Percentiles rank a stretch among this genome's conserved stretches.
These are phyloP conservation scores for Mungos mungo DNA, from an alignment of 2,113 vertebrate species.

Conservation along the genomic window DNA sequence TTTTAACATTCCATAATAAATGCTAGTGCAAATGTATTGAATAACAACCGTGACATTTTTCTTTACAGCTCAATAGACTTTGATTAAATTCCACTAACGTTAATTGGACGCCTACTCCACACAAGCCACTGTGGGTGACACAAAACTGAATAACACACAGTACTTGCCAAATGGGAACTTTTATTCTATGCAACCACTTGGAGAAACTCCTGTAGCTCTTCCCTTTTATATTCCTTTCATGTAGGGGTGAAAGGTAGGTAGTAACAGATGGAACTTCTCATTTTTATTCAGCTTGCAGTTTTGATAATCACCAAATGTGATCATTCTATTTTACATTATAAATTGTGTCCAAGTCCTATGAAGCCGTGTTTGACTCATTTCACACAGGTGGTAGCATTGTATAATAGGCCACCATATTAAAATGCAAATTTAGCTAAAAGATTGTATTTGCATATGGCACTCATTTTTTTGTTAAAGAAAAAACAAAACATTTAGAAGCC, in stretches of 20 bases:
- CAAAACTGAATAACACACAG: neutral
- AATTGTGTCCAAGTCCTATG: constrained; percentile 38
- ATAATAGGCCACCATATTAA: constrained; percentile 23
- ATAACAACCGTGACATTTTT: constrained; percentile 56
- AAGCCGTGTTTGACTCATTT: constrained; percentile 54
- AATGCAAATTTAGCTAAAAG: constrained; percentile 38
- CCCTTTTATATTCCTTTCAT: neutral
- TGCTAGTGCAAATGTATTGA: constrained; percentile 13
- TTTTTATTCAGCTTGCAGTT: constrained; percentile 46
- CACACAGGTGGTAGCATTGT: constrained; percentile 54
- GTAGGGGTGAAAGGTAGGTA: neutral
- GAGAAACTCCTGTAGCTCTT: neutral
- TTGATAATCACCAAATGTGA: constrained; percentile 56
- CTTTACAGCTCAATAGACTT: constrained; percentile 44
- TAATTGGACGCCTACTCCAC: constrained; percentile 47
- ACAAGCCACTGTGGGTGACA: constrained; percentile 26
- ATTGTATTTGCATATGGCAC: constrained; percentile 30
- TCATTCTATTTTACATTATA: constrained; percentile 35
- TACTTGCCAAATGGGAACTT: constrained; percentile 27
- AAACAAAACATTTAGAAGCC: neutral
- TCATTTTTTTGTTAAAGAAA: neutral
- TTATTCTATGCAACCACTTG: neutral
- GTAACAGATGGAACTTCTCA: constrained; percentile 49
- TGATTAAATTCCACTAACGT: constrained; percentile 57
- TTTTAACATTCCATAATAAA: constrained; percentile 25